phyloP scores from a whole-genome alignment of 2,888 invertebrate genomes.

The Adelphocoris suturalis region DNA sequence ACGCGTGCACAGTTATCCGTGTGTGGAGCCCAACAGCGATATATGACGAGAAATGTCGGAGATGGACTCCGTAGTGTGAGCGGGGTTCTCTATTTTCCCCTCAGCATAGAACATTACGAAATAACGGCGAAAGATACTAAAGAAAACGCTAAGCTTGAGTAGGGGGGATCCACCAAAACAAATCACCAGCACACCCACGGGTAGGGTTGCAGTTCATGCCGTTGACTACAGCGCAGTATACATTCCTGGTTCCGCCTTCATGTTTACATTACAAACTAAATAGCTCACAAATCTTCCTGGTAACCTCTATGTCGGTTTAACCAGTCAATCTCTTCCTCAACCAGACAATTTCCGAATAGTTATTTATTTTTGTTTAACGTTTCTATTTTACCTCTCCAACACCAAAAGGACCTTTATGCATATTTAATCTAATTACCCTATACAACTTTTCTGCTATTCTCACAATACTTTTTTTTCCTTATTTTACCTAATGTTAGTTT shows the following conservation, averaged over 20 bases:
- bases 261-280: constrained; percentile 3
- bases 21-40: background rate
- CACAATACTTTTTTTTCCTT: too few species aligned
- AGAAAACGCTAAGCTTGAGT: background rate
- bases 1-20: background rate
- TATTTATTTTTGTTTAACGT: too few species aligned
- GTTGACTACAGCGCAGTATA: constrained; percentile 2
- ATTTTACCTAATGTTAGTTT: too few species aligned
- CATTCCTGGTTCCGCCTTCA: background rate
- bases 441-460: too few species aligned
- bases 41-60: background rate
- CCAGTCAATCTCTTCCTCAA: too few species aligned
- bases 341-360: too few species aligned
- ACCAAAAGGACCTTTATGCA: too few species aligned
- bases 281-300: background rate
- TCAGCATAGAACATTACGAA: background rate
- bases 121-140: background rate
- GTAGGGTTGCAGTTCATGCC: background rate
- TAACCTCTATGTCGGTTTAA: too few species aligned
- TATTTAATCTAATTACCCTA: too few species aligned
- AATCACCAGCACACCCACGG: background rate
- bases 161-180: background rate
- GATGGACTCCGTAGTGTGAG: background rate
- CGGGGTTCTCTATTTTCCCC: background rate
- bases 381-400: too few species aligned